Percentiles rank a stretch among this genome's conserved stretches.
Evolutionary conservation across 2,888 invertebrate genomes (phyloP).

Genomic region (Marasmarcha lunaedactyla): DNA sequence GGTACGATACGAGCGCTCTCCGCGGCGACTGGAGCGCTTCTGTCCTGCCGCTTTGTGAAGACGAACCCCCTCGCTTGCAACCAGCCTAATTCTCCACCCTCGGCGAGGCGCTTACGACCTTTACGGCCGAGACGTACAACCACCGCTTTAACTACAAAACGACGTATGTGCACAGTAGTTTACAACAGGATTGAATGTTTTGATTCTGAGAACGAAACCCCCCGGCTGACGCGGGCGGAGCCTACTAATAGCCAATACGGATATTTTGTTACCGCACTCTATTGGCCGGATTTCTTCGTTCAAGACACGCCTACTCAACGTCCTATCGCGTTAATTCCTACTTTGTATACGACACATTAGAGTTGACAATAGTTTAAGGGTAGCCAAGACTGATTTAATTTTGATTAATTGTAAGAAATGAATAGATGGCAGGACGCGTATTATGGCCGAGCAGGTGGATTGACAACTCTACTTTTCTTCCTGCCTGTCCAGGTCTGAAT

Average conservation of each 20-base stretch:
- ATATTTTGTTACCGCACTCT: conserved; percentile 70
- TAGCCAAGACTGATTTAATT: conserved; percentile 51
- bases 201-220: conserved; percentile 13
- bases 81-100: conserved; percentile 35
- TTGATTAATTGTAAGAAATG: conserved; percentile 69
- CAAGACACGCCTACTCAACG: conserved; percentile 50
- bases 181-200: background rate
- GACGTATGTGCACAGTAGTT: conserved; percentile 19
- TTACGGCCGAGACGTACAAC: conserved; percentile 20
- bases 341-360: conserved; percentile 25
- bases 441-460: conserved; percentile 7
- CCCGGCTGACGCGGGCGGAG: conserved; percentile 50
- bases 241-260: conserved; percentile 72
- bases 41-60: conserved; percentile 40
- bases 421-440: conserved; percentile 31
- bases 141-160: conserved; percentile 15
- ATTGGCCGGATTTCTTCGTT: conserved; percentile 73
- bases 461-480: background rate
- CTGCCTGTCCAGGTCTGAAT: conserved; percentile 16
- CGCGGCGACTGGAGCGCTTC: conserved; percentile 57
- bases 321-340: conserved; percentile 25
- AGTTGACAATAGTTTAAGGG: conserved; percentile 24
- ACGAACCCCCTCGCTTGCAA: conserved; percentile 28
- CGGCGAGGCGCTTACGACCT: conserved; percentile 24
- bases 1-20: conserved; percentile 44